phyloP scores from a whole-genome alignment of 2,888 invertebrate species.

The Lithophane ornitopus region DNA sequence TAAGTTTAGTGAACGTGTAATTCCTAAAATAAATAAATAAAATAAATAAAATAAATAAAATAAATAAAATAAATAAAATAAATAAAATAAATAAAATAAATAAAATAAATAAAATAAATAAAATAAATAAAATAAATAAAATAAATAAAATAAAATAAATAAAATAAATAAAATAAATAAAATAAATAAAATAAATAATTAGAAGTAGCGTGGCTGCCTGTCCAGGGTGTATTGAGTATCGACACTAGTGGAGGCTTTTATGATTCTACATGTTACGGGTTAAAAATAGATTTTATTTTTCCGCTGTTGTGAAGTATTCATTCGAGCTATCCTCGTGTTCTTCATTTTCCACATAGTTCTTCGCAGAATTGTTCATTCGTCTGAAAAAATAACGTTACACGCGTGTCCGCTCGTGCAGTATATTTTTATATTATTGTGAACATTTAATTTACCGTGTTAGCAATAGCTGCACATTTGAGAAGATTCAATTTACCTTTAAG shows the following conservation, averaged over 20 bases:
- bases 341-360: background rate
- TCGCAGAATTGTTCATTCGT: conserved; percentile 2
- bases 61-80: no score
- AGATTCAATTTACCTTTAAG: background rate
- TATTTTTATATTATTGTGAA: background rate
- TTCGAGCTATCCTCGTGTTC: background rate
- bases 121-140: no score
- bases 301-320: background rate
- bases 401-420: conserved; percentile 6
- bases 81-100: no score
- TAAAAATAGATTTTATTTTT: background rate
- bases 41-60: no score
- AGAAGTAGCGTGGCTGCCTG: background rate
- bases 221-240: background rate
- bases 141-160: no score
- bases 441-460: no score
- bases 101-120: no score
- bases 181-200: no score
- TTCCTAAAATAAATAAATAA: no score
- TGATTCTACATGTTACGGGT: background rate
- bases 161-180: no score
- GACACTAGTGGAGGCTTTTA: background rate
- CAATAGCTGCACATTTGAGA: background rate
- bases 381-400: conserved; percentile 3
- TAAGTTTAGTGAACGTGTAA: background rate